A percentile compares a stretch with the other conserved stretches of the same genome.
Conservation (phyloP, 2,113 vertebrate genomes). For the Eupsittula cactorum region DNA sequence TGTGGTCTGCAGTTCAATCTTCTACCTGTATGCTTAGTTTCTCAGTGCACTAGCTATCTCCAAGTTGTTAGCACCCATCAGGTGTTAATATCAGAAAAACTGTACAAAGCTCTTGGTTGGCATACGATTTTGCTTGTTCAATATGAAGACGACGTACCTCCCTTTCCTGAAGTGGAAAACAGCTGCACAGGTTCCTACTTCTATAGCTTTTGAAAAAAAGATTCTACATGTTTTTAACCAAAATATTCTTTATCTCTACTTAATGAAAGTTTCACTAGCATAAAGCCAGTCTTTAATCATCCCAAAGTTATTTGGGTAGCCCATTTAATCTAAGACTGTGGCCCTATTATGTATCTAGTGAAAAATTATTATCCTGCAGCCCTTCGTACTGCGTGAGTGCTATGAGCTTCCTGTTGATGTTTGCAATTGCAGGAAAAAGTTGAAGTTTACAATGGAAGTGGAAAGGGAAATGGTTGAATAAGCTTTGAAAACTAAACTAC, state of each 20-base stretch:
- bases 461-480: constrained; percentile 55
- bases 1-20: not conserved
- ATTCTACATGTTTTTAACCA: not conserved
- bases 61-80: not conserved
- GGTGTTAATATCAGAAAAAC: not conserved
- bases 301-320: not conserved
- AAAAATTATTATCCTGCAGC: not conserved
- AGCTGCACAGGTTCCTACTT: not conserved
- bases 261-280: not conserved
- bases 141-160: not conserved
- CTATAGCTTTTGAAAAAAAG: not conserved
- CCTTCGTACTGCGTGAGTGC: not conserved
- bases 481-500: constrained; percentile 24
- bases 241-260: not conserved
- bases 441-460: constrained; percentile 19
- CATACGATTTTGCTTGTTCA: not conserved
- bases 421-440: constrained; percentile 14
- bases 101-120: not conserved
- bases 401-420: constrained; percentile 15
- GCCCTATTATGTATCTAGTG: not conserved
- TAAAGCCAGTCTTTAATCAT: not conserved
- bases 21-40: not conserved
- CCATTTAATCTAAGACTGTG: not conserved
- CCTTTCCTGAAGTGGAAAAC: not conserved
- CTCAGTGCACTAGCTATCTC: not conserved